Evolutionary conservation across 1,140 invertebrate species (phyloP).

Genomic region (Heliothis subflexa): DNA sequence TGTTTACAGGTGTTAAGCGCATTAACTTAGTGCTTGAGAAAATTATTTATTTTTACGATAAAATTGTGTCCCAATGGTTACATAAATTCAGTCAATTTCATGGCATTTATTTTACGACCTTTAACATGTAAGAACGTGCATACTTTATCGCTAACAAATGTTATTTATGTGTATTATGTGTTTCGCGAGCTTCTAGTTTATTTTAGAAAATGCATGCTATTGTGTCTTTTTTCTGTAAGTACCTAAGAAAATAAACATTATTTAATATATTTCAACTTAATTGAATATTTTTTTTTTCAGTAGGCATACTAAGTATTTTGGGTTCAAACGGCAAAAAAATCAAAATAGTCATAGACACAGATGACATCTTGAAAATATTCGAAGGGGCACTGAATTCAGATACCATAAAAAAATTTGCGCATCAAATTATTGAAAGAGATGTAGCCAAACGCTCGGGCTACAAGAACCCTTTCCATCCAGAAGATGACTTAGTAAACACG

Average conservation of each 20-base stretch:
- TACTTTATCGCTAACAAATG: not conserved
- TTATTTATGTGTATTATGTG: not conserved
- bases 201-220: not conserved
- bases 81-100: conserved; percentile 12
- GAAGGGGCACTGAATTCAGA: conserved; percentile 24
- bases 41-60: not conserved
- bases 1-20: not conserved
- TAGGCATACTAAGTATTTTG: not conserved
- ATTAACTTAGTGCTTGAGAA: not conserved
- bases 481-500: conserved; percentile 24
- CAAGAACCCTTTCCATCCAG: conserved; percentile 41
- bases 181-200: not conserved
- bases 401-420: conserved; percentile 29
- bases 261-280: not conserved
- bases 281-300: conserved; percentile 9
- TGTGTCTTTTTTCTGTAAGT: conserved; percentile 16
- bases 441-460: not conserved
- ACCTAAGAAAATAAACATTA: not conserved
- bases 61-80: not conserved
- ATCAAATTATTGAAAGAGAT: conserved; percentile 17
- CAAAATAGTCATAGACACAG: conserved; percentile 45
- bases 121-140: not conserved
- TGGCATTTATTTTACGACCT: conserved; percentile 2
- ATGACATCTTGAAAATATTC: conserved; percentile 37
- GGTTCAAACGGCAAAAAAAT: conserved; percentile 20